These are phyloP conservation scores for Jordanella pulchra DNA, from an alignment of 2,797 vertebrate genomes.

Conservation along the genomic window DNA sequence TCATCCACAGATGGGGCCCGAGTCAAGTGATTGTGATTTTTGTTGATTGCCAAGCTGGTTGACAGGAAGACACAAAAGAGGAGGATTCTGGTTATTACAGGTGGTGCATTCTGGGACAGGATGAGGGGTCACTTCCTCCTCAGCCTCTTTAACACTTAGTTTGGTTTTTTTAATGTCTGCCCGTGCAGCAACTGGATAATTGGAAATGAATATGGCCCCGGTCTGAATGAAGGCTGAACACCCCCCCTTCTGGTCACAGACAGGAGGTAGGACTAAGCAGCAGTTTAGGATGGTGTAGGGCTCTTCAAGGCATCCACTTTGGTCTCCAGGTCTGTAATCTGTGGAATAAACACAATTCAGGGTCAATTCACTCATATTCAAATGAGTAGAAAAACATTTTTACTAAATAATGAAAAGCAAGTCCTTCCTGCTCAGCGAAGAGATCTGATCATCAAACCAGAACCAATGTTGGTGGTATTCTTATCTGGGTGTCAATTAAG, in stretches of 20 bases:
- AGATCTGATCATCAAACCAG: no score
- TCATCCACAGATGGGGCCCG: conserved; percentile 15
- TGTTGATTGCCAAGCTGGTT: conserved; percentile 54
- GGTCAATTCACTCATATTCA: not conserved
- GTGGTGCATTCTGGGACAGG: conserved; percentile 82
- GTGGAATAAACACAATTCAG: conserved; percentile 26
- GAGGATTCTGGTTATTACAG: conserved; percentile 49
- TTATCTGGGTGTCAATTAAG: not conserved
- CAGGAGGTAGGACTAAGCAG: conserved; percentile 54
- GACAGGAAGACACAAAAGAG: conserved; percentile 68
- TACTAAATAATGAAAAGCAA: not conserved
- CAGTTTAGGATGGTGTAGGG: conserved; percentile 85
- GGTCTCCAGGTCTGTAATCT: conserved; percentile 93
- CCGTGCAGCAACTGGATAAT: conserved; percentile 48
- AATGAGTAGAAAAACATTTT: not conserved
- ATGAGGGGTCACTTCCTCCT: conserved; percentile 32
- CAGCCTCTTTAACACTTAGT: conserved; percentile 7
- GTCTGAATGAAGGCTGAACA: conserved; percentile 48
- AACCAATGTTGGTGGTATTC: not conserved
- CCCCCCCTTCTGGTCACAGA: conserved; percentile 55
- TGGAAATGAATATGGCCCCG: conserved; percentile 45
- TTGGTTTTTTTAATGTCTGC: not conserved
- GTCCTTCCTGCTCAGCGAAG: no score
- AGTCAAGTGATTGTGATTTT: conserved; percentile 33
- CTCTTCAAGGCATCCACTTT: conserved; percentile 91